These are phyloP conservation scores for Poecilus cupreus DNA, from an alignment of 2,888 invertebrate genomes.

Conservation along the genomic window DNA sequence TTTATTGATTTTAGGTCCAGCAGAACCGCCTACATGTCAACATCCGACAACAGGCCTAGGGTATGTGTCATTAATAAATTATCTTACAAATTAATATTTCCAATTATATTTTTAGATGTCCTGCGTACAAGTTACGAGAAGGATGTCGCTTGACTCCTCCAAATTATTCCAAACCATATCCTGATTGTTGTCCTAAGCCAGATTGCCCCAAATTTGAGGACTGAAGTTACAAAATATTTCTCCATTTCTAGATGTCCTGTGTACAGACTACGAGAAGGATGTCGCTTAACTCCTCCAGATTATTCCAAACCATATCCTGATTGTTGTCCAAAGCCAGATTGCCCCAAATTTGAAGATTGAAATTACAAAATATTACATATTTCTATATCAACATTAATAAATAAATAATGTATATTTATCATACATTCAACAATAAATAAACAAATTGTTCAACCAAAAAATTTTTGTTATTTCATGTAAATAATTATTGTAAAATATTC, in stretches of 20 bases:
- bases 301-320: conserved; percentile 19
- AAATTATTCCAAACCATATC: conserved; percentile 12
- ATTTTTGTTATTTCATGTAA: too few species aligned
- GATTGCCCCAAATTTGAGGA: conserved; percentile 11
- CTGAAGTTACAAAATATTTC: neutral
- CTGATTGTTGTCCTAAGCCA: conserved; percentile 8
- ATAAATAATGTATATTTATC: neutral
- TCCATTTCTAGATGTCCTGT: neutral
- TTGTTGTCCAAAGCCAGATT: neutral
- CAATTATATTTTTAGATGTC: conserved; percentile 13
- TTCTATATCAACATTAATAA: neutral
- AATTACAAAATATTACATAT: neutral
- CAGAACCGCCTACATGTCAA: neutral
- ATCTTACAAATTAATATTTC: neutral
- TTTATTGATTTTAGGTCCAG: neutral
- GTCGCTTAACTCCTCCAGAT: neutral
- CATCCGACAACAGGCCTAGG: neutral
- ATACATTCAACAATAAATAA: too few species aligned
- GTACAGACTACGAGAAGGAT: conserved; percentile 5
- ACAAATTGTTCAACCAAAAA: too few species aligned
- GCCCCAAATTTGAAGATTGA: neutral
- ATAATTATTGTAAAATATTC: too few species aligned
- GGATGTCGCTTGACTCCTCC: conserved; percentile 3
- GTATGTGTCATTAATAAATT: neutral
- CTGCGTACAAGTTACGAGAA: conserved; percentile 1